Percentiles rank a stretch among this genome's conserved stretches.
These are phyloP conservation scores for Numida meleagris DNA, from an alignment of 2,113 vertebrate species.

Conservation along the genomic window DNA sequence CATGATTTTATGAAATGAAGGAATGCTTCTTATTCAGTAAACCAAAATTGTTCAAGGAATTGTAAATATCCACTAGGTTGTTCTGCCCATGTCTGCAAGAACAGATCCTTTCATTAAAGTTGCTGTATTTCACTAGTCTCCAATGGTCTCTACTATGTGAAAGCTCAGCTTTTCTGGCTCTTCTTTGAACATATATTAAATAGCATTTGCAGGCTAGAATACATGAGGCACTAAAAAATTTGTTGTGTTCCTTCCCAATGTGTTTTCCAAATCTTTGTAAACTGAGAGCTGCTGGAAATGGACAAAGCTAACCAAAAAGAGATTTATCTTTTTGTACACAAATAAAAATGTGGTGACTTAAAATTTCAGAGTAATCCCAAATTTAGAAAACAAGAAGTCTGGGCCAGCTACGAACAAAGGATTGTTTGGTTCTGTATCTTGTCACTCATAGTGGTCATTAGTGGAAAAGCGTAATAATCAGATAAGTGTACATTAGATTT, in stretches of 20 bases:
- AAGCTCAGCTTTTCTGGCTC: neutral
- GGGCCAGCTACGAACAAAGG: neutral
- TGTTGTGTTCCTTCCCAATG: neutral
- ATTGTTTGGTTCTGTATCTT: neutral
- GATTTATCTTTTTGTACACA: neutral
- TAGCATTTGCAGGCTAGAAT: neutral
- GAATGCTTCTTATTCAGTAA: neutral
- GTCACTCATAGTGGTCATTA: neutral
- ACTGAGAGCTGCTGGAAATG: neutral
- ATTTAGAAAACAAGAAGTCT: neutral
- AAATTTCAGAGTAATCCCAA: neutral
- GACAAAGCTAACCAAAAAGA: neutral
- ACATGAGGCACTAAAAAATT: neutral
- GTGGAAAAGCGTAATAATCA: neutral
- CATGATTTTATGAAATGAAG: neutral
- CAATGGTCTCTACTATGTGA: neutral
- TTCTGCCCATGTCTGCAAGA: neutral
- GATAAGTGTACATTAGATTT: neutral
- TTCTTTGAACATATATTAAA: neutral
- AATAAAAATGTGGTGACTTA: neutral
- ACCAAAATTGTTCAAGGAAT: neutral
- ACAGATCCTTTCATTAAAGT: neutral
- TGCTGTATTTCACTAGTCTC: neutral
- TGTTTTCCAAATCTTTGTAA: neutral
- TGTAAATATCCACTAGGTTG: neutral